Percentiles rank a stretch among this genome's conserved stretches.
Conservation (phyloP, 1,140 invertebrate species). For the Atta texana region DNA sequence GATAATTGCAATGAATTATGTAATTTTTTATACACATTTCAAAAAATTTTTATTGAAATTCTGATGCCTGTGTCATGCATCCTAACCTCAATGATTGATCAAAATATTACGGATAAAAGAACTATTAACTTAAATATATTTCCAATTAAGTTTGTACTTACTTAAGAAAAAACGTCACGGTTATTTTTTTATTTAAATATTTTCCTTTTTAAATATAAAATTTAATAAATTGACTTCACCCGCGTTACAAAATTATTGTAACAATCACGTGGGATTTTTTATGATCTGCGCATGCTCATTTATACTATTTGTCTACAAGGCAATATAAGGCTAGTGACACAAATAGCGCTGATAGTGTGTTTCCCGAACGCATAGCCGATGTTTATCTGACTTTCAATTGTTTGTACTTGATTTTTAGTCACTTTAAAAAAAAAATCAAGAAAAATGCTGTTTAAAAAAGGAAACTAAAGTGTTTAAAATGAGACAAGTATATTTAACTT, state of each 20-base stretch:
- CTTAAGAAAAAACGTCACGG: neutral
- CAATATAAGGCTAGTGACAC: neutral
- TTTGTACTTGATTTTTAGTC: neutral
- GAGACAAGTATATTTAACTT: neutral
- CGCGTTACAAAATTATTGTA: neutral
- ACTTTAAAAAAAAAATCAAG: neutral
- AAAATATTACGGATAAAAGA: neutral
- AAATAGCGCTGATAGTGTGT: too few relatives aligned
- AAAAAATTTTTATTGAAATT: conserved; percentile 23
- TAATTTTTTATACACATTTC: neutral
- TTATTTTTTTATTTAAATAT: neutral
- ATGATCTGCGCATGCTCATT: neutral
- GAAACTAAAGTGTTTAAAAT: neutral
- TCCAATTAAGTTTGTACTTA: conserved; percentile 10
- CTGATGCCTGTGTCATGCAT: neutral
- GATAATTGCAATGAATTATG: neutral
- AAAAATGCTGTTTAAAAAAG: neutral
- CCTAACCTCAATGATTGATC: neutral
- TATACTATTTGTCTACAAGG: neutral
- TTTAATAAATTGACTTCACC: neutral
- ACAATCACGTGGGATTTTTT: neutral
- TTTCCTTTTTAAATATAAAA: conserved; percentile 5
- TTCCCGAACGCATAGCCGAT: too few relatives aligned
- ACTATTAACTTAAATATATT: conserved; percentile 5
- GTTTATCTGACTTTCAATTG: neutral